Base-by-base conservation (phyloP, 2,113 vertebrate genomes). In the Takifugu flavidus region DNA sequence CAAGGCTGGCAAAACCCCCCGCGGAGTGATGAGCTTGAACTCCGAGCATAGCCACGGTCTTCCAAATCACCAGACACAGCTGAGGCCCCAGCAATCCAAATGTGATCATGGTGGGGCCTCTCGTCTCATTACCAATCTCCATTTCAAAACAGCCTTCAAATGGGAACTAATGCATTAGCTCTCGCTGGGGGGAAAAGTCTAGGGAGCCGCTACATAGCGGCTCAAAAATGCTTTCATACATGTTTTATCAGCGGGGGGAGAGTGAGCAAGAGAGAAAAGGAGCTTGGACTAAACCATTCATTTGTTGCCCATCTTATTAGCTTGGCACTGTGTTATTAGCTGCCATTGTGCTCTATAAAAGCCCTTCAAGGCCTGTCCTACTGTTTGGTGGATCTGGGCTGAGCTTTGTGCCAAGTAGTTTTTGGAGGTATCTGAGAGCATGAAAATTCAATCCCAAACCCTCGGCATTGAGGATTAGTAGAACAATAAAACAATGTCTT, bases 121-220 rank as follows among this genome's bases (percentile, higher is more conserved):
- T 77, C 56, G 72, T 84, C 84, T 89, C 82, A 91, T 88, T 87
- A 88, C 75, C 80, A 78, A 86, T 89, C 88, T 91, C 83, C 81
- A 88, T 88, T 89, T 88, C 82, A 87, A 86, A 89, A 88, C 81
- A 84, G 80, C 72, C 66, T 73, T 87, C 78, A 86, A 85, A 86
- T 88, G 85, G 85, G 82, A 90, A 87, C 84, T 86, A 87, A 90
- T 90, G 86, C 87, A 89, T 87, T 86, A 83, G 77, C 64, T 62
- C 76, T 80, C 61, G 15, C 76, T 49, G 70, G 74, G 34, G 74
- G 77, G 63, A 59, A 67, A 78, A 82, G 75, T 80, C 85, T 71
- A 66, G 80, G 80, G 82, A 87, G 65, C 68, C 56, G 53, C 78
- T 70, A 54, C 67, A 84, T 59, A 69, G 82, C 62, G 34, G 73